A percentile compares a stretch with the other conserved stretches of the same genome.
These are phyloP conservation scores for Anguilla megastoma DNA, from an alignment of 2,797 vertebrate genomes.

Conservation along the genomic window DNA sequence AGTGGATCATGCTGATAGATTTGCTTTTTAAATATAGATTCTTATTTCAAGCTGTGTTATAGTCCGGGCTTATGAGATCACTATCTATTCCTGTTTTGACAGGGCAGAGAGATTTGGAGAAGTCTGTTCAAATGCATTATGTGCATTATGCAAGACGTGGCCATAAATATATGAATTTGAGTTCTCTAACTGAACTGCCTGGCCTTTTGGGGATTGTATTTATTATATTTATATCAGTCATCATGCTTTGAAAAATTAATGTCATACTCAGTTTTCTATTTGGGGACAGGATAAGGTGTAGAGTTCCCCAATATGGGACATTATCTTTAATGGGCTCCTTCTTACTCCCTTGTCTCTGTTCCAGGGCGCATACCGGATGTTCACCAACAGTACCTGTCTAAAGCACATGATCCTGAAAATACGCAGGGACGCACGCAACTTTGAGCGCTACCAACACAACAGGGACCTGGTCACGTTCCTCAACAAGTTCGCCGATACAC, in stretches of 20 bases:
- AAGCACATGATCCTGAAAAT: constrained; percentile 99
- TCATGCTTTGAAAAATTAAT: neutral
- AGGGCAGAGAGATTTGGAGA: neutral
- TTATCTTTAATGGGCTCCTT: neutral
- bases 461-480: constrained; percentile 95
- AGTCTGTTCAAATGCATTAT: neutral
- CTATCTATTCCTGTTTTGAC: neutral
- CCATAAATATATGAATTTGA: neutral
- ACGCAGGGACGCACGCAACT: constrained; percentile 92
- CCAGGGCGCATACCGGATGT: constrained; percentile 92
- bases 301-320: neutral
- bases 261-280: neutral
- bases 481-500: constrained; percentile 92
- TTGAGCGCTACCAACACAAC: constrained; percentile 97
- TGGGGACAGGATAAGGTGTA: neutral
- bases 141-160: neutral
- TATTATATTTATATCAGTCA: neutral
- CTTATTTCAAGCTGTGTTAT: neutral
- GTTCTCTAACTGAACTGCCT: neutral
- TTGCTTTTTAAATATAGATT: constrained; percentile 4
- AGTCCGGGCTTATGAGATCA: constrained; percentile 9
- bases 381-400: constrained; percentile 94
- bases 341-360: neutral
- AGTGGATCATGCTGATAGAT: neutral
- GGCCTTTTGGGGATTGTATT: neutral